A percentile compares a stretch with the other conserved stretches of the same genome.
phyloP scores from a whole-genome alignment of 2,797 vertebrate genomes.

The Nothura maculosa region DNA sequence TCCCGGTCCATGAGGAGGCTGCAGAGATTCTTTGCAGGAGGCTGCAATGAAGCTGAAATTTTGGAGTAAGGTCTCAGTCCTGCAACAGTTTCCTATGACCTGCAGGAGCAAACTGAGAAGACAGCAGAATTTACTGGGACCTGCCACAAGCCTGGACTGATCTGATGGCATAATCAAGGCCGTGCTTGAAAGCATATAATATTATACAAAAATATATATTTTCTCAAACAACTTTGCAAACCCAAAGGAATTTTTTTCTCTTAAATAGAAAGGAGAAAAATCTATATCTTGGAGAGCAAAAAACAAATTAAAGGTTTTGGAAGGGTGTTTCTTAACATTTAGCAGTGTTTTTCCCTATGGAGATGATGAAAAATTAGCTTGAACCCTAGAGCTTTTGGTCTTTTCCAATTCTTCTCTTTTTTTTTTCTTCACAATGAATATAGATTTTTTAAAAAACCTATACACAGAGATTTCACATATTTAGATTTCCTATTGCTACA shows the following conservation, averaged over 20 bases:
- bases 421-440: slow-evolving; percentile 9
- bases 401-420: slow-evolving; percentile 35
- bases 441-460: slow-evolving; percentile 48
- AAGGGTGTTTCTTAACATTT: slow-evolving; percentile 76
- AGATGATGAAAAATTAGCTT: slow-evolving; percentile 74
- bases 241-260: slow-evolving; percentile 49
- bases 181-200: neutral
- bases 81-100: neutral
- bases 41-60: neutral
- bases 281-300: slow-evolving; percentile 64
- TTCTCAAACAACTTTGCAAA: slow-evolving; percentile 57
- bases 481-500: slow-evolving; percentile 23
- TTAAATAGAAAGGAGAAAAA: slow-evolving; percentile 59
- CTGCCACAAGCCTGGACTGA: neutral
- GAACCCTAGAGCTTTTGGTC: slow-evolving; percentile 63
- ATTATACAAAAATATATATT: slow-evolving; percentile 61
- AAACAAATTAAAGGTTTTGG: slow-evolving; percentile 76
- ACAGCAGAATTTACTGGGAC: neutral
- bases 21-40: neutral
- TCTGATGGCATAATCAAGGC: slow-evolving; percentile 52
- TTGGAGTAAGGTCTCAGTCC: neutral
- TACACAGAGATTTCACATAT: slow-evolving; percentile 35
- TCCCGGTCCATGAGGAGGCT: neutral
- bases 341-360: slow-evolving; percentile 64
- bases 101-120: neutral